Base-by-base conservation (phyloP, 2,888 invertebrate species). In the Synanthedon myopaeformis region DNA sequence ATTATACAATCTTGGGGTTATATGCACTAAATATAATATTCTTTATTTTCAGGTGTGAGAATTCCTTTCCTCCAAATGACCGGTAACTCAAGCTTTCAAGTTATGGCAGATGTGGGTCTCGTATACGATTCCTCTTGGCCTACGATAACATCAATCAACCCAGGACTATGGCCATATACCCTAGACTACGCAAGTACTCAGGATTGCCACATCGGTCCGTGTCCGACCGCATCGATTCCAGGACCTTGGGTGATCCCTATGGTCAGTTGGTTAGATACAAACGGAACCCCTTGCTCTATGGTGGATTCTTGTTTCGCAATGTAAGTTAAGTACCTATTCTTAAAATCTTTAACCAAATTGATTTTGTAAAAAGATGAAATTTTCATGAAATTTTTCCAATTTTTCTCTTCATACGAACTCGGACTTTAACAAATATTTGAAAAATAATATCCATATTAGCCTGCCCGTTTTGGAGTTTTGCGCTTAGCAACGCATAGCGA, bases 231-330 rank as follows among this genome's bases (percentile, higher is more conserved):
- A 1, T 77, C 89, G 0, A 82, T 89, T 62, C 89, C 90, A 10
- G 91, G 91, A 0, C 71, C 89, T 48, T 94, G 93, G 93, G 89
- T 91, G 0, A 65, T 90, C 0, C 93, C 93, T 1, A 91, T 93
- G 77, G 70, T 90, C 1, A 82, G 89, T 52, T 89, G 91, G 79
- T 55, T 66, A 6, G 90, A 90, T 59, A 60, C 75, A 1, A 58
- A 74, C 2, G 77, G 75, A 1, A 59, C 69, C 14, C 79, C 88
- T 10, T 92, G 92, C 67, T 79, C 90, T 0, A 89, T 90, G 85
- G 82, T 88, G 12, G 90, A 90, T 59, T 72, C 82, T 14, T 92
- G 92, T 62, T 72, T 70, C 50, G 62, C 61, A 10, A 63, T 72
- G 89, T 90, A 72, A 83, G 88, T 79, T 4, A 19, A 19, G 19